A percentile compares a stretch with the other conserved stretches of the same genome.
These are phyloP conservation scores for Leptosomus discolor DNA, from an alignment of 2,113 vertebrate species.

Conservation along the genomic window DNA sequence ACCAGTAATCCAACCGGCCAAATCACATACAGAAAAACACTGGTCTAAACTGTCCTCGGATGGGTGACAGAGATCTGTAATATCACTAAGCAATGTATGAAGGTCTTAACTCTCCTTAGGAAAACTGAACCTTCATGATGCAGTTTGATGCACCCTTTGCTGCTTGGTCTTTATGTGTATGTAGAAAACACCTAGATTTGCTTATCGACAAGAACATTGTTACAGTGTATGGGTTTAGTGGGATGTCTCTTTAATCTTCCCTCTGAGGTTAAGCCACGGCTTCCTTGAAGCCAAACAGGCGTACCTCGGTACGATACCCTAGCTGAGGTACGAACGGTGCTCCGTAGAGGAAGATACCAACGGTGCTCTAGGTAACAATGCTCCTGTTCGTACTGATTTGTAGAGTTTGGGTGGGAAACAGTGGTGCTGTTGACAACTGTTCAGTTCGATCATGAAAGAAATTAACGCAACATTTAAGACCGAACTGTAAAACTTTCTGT, in stretches of 20 bases:
- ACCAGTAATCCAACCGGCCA: not conserved
- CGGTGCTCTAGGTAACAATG: not conserved
- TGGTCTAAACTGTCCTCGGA: not conserved
- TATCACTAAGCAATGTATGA: not conserved
- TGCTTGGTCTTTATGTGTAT: not conserved
- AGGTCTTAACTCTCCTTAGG: not conserved
- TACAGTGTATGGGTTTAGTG: not conserved
- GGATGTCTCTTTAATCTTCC: not conserved
- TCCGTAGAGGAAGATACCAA: not conserved
- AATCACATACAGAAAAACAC: not conserved
- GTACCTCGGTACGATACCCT: not conserved
- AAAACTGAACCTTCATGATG: not conserved
- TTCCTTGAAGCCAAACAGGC: not conserved
- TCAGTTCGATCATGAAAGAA: not conserved
- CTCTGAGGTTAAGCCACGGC: not conserved
- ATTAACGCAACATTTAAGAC: not conserved
- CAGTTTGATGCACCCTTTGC: not conserved
- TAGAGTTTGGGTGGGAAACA: not conserved
- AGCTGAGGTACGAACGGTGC: not conserved
- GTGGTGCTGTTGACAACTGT: not conserved
- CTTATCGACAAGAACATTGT: not conserved
- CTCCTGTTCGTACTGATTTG: not conserved
- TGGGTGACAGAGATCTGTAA: not conserved
- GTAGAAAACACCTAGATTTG: not conserved
- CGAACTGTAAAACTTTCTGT: not conserved